Percentiles rank a stretch among this genome's conserved stretches.
Evolutionary conservation across 2,797 vertebrate genomes (phyloP).

Genomic region (Hypotaenidia okinawae): DNA sequence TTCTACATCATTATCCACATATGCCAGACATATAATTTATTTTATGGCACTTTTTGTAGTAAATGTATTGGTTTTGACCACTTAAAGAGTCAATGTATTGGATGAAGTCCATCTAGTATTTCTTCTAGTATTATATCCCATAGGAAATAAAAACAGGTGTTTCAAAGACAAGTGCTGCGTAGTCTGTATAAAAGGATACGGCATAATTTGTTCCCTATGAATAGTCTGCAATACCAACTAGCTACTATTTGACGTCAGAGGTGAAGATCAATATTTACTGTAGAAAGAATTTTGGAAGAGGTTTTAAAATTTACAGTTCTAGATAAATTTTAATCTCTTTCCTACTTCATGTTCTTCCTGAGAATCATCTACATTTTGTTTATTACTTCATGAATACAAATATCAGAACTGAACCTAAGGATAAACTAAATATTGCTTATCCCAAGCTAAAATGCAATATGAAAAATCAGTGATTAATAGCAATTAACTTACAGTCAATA

Average conservation of each 20-base stretch:
- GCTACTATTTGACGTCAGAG: background rate
- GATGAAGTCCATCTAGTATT: background rate
- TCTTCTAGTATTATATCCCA: background rate
- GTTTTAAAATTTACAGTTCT: background rate
- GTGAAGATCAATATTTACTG: background rate
- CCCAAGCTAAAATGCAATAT: background rate
- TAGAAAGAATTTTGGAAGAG: background rate
- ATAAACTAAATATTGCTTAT: background rate
- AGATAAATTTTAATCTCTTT: background rate
- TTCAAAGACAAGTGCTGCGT: background rate
- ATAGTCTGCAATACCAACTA: background rate
- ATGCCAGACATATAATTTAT: background rate
- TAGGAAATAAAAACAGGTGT: background rate
- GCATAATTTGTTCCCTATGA: background rate
- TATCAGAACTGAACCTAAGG: background rate
- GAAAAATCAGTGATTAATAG: background rate
- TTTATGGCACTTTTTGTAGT: background rate
- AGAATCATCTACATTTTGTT: background rate
- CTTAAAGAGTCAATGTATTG: background rate
- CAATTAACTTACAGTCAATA: background rate
- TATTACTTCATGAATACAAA: background rate
- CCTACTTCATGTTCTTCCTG: background rate
- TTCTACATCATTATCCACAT: background rate
- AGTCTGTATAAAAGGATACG: background rate
- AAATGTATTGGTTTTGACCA: background rate